Conservation (phyloP, 2,888 invertebrate species). For the Rhingia campestris region DNA sequence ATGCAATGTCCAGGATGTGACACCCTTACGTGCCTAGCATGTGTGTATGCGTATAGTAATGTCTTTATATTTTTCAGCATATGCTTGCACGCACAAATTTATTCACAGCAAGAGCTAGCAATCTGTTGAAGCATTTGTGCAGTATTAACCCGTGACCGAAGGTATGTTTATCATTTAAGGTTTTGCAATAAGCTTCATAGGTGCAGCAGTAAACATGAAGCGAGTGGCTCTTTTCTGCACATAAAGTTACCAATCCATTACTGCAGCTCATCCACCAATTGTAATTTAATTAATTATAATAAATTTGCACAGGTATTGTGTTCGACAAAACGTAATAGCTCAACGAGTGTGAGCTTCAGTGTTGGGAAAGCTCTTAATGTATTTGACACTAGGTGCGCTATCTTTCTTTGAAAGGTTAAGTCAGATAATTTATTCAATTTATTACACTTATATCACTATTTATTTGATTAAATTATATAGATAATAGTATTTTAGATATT, state of each 20-base stretch:
- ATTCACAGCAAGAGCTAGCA: background rate
- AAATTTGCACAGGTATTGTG: background rate
- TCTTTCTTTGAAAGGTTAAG: too few species aligned
- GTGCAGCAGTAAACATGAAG: too few species aligned
- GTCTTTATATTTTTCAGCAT: constrained; percentile 3
- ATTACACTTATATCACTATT: too few species aligned
- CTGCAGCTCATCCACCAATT: background rate
- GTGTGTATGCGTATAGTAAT: constrained; percentile 10
- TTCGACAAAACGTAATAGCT: too few species aligned
- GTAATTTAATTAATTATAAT: constrained; percentile 1
- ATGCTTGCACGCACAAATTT: background rate
- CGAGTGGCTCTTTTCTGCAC: too few species aligned
- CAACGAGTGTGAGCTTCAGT: background rate
- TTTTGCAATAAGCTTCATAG: too few species aligned
- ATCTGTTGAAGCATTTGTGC: background rate
- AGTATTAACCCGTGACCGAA: background rate
- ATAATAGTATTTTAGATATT: too few species aligned
- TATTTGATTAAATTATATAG: too few species aligned
- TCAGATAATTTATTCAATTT: too few species aligned
- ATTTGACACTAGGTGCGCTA: too few species aligned
- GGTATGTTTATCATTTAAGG: background rate
- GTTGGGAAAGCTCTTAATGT: background rate
- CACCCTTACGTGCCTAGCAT: constrained; percentile 64
- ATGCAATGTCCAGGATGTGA: constrained; percentile 52
- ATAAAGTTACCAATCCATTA: background rate